Base-by-base conservation (phyloP, 2,888 invertebrate genomes). In the Yponomeuta plumbellus region DNA sequence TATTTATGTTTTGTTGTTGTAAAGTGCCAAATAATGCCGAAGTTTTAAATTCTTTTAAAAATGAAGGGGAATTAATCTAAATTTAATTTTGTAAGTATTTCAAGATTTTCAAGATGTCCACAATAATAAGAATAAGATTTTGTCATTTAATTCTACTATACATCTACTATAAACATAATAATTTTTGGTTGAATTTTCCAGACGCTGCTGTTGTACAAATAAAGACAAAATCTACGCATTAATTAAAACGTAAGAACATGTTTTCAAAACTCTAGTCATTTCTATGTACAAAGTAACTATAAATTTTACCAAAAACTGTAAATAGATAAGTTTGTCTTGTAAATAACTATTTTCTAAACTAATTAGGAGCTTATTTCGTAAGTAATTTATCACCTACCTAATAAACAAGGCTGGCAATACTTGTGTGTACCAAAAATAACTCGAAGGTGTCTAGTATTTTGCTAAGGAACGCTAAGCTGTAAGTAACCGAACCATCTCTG, bases 241-340 rank as follows among this genome's bases (percentile, higher is more conserved):
- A 34, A 34, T 34, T 34, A 34, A 34, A 34, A 8, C 8, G 34
- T 34, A 34, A 34, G 34, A 34, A 34, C 34, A 6, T 34, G 8
- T 34, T 34, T 34, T 34, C 34, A 34, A 63, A 63, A 52, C 44
- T 78, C 90, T 90, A 90, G 90, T 90, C 90, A 89, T 52, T 52
- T 52, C 71, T 74, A 75, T 90, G 90, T 89, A 89, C 88, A 90
- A 87, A 90, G 79, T 87, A 86, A 65, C n/a, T 20, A 3, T 52
- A 61, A 66, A 20, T 65, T 56, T 13, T 22, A 52, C 44, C 44
- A 52, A 52, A 52, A 52, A 52, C 13, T 59, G 59, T 59, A 59
- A 59, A 59, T 34, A 26, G 26, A 59, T 59, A 22, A 5, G 17
- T 52, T 23, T 10, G 3, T 59, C 59, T 26, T 76, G 76, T 76